Evolutionary conservation across 1,140 invertebrate genomes (phyloP), one percentile per base, ranked within the genome.

Genomic region (Babylonia areolata): DNA sequence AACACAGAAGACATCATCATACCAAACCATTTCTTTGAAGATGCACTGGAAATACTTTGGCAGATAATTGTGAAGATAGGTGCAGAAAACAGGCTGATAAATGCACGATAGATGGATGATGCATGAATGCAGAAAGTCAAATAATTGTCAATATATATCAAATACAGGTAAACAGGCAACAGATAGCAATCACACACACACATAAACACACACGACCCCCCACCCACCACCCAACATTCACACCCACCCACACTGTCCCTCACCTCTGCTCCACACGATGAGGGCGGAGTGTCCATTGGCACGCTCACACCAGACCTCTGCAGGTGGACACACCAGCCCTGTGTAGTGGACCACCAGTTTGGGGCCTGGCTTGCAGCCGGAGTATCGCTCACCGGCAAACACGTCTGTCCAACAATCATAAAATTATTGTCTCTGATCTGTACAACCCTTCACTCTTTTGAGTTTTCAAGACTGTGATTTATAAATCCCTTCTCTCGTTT

Each of bases 241-340:
- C 28, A 35, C 78, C 51, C 15, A 58, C 78, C 51, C 28, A 33
- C 78, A 80, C 23, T 42, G 2, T 39, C 5, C 58, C 91, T 87
- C 88, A 94, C 93, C 90, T 92, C 91, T 93, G 51, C 90, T 94
- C 94, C 94, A 95, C 12, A 93, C 93, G 77, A 95, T 90, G 0
- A 94, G 88, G 11, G 93, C 94, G 2, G 93, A 94, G 87, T 94
- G 93, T 69, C 94, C 94, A 31, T 94, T 94, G 15, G 94, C 93
- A 40, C 92, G 89, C 84, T 94, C 94, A 88, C 91, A 91, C 92
- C 93, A 93, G 28, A 95, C 93, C 86, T 93, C 92, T 12, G 91
- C 87, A 39, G 94, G 94, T 17, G 93, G 89, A 75, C 90, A 89
- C 9, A 94, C 93, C 6, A 95, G 87, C 23, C 94, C 94, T 17